These are phyloP conservation scores for Drosophila tripunctata DNA, from an alignment of 2,888 invertebrate genomes.

Conservation along the genomic window DNA sequence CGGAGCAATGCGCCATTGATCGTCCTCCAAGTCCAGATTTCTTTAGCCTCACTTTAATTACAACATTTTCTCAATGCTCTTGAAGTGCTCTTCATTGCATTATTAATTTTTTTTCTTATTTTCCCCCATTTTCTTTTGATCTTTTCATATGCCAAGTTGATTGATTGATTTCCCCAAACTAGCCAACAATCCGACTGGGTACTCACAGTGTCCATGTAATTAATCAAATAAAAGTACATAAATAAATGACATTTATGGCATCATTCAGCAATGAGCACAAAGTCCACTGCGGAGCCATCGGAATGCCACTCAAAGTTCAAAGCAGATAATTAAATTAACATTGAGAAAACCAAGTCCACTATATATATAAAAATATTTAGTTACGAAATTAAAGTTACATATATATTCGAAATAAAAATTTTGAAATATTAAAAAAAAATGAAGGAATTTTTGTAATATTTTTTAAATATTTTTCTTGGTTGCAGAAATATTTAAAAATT, in stretches of 20 bases:
- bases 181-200: conserved; percentile 19
- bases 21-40: conserved; percentile 47
- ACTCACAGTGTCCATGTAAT: conserved; percentile 42
- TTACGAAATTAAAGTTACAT: no score
- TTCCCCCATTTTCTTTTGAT: conserved; percentile 54
- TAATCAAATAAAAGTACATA: conserved; percentile 59
- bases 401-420: no score
- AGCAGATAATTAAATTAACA: no score
- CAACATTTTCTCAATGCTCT: conserved; percentile 39
- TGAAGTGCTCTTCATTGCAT: conserved; percentile 51
- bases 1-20: conserved; percentile 19
- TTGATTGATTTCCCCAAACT: conserved; percentile 58
- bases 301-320: background rate
- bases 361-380: no score
- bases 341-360: background rate
- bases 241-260: conserved; percentile 67
- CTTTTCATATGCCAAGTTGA: conserved; percentile 54
- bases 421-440: no score
- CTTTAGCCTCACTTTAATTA: conserved; percentile 64
- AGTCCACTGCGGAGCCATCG: conserved; percentile 7
- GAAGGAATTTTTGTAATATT: no score
- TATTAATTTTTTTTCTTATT: no score
- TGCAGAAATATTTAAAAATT: no score
- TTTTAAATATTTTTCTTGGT: no score
- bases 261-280: conserved; percentile 15